Conservation (phyloP, 2,888 invertebrate genomes). For the Euproctis similis region DNA sequence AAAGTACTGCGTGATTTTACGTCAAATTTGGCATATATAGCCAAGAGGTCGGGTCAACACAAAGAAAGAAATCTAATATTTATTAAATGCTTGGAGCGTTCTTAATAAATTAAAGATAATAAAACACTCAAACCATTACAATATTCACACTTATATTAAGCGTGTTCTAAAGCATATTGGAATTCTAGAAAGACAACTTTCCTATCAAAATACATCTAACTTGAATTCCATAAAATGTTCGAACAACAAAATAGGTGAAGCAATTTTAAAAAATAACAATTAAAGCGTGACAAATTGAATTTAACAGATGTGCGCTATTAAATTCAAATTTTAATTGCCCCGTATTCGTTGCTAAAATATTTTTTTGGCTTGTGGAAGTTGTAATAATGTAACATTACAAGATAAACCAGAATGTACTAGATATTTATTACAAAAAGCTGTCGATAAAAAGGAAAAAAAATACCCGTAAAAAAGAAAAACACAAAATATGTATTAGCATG, state of each 20-base stretch:
- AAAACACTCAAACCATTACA: too few relatives aligned
- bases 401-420: too few relatives aligned
- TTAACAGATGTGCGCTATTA: constrained; percentile 16
- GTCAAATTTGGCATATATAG: too few relatives aligned
- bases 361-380: constrained; percentile 8
- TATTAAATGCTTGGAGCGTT: too few relatives aligned
- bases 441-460: too few relatives aligned
- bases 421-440: too few relatives aligned
- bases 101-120: too few relatives aligned
- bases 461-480: too few relatives aligned
- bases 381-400: constrained; percentile 1
- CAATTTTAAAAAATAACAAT: constrained; percentile 20
- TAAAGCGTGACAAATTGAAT: constrained; percentile 23
- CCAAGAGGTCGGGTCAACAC: too few relatives aligned
- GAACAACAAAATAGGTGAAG: constrained; percentile 7
- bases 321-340: constrained; percentile 7
- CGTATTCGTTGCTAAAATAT: constrained; percentile 6
- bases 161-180: constrained; percentile 1
- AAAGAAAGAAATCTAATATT: too few relatives aligned
- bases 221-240: constrained; percentile 1
- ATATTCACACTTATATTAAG: background rate
- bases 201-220: constrained; percentile 3
- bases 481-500: too few relatives aligned
- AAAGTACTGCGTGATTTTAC: too few relatives aligned
- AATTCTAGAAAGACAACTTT: constrained; percentile 2